Percentiles rank a stretch among this genome's conserved stretches.
Evolutionary conservation across 2,113 vertebrate genomes (phyloP).

Genomic region (Phalacrocorax carbo): DNA sequence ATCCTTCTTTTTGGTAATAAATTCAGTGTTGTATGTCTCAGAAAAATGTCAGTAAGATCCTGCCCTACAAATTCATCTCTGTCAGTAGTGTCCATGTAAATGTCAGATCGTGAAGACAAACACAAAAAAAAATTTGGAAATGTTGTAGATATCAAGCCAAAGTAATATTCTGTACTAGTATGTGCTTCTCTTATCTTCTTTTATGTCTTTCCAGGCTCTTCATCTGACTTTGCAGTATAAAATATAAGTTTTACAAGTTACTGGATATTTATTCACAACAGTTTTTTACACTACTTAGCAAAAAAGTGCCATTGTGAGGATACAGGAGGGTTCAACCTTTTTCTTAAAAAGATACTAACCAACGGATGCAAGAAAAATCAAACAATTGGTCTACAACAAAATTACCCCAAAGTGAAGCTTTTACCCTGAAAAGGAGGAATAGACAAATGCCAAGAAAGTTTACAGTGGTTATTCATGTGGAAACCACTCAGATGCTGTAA

Average conservation of each 20-base stretch:
- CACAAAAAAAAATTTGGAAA: not conserved
- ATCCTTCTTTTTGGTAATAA: not conserved
- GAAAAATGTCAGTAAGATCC: not conserved
- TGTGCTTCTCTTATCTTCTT: not conserved
- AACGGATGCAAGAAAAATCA: not conserved
- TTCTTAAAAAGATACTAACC: not conserved
- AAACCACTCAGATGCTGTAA: not conserved
- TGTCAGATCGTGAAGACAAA: not conserved
- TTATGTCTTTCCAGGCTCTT: not conserved
- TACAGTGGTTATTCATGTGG: not conserved
- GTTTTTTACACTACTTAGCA: not conserved
- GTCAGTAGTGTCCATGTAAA: not conserved
- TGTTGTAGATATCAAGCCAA: not conserved
- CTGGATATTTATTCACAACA: not conserved
- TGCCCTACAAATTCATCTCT: not conserved
- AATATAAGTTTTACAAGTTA: not conserved
- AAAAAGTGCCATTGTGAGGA: not conserved
- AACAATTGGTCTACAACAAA: not conserved
- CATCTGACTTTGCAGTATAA: not conserved
- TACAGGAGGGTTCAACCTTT: not conserved
- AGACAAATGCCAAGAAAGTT: not conserved
- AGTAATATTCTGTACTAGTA: not conserved
- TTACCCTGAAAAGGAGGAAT: not conserved
- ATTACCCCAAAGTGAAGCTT: not conserved
- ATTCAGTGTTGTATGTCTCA: not conserved